These are phyloP conservation scores for Apodemus sylvaticus DNA, from an alignment of 2,113 vertebrate species.

Conservation along the genomic window DNA sequence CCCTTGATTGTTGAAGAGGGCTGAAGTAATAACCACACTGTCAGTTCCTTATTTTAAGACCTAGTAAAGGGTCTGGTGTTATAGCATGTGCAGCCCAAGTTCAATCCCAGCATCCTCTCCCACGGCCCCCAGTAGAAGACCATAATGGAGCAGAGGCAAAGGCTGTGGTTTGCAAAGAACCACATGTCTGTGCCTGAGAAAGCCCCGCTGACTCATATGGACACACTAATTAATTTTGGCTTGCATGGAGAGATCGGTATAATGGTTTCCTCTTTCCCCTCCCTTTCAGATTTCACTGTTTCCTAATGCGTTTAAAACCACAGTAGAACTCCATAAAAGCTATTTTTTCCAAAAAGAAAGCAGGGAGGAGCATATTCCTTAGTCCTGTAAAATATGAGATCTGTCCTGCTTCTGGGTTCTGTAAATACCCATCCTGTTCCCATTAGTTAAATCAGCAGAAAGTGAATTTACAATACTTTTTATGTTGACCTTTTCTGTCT, in stretches of 20 bases:
- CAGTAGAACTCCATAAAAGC: background rate
- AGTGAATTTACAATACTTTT: slow-evolving; percentile 49
- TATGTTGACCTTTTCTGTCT: slow-evolving; percentile 45
- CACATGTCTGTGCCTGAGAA: background rate
- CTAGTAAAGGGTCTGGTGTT: background rate
- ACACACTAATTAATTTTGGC: background rate
- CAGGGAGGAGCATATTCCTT: background rate
- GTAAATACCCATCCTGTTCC: background rate
- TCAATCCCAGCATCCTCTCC: background rate
- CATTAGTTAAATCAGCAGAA: slow-evolving; percentile 21
- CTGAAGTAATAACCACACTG: background rate
- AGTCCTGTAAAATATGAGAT: background rate
- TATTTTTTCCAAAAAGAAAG: background rate
- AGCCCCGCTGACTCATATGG: background rate
- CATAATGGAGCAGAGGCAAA: no score
- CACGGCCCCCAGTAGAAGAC: accelerated
- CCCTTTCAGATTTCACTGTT: background rate
- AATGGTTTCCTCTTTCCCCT: accelerated
- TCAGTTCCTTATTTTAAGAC: background rate
- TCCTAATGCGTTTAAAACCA: background rate
- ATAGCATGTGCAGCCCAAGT: background rate
- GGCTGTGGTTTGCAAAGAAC: background rate
- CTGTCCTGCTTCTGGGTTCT: background rate
- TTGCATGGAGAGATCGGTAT: background rate
- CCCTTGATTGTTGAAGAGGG: background rate